phyloP scores from a whole-genome alignment of 2,888 invertebrate species.

The Gerosis bhagava region DNA sequence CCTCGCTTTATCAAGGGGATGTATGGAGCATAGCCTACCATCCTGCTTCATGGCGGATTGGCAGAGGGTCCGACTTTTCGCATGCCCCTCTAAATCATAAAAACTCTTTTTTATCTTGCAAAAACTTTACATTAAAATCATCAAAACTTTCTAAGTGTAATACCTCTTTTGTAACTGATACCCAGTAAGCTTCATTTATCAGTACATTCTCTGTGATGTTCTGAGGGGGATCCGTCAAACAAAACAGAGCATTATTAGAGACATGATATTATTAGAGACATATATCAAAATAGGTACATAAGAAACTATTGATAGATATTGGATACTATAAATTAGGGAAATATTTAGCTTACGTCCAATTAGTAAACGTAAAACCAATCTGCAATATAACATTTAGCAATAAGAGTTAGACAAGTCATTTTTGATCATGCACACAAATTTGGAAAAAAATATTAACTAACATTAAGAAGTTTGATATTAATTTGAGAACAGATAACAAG shows the following conservation, averaged over 20 bases:
- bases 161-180: conserved; percentile 96
- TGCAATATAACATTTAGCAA: conserved; percentile 39
- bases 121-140: conserved; percentile 81
- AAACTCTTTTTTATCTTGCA: conserved; percentile 80
- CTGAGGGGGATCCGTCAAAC: conserved; percentile 89
- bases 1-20: too few relatives aligned
- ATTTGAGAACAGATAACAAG: conserved; percentile 5
- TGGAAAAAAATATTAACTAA: conserved; percentile 9
- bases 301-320: too few relatives aligned
- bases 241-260: conserved; percentile 77
- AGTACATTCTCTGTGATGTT: conserved; percentile 98
- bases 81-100: conserved; percentile 82
- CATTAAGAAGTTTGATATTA: background rate
- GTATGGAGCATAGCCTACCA: too few relatives aligned
- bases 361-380: conserved; percentile 70
- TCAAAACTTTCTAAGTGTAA: conserved; percentile 83
- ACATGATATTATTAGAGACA: too few relatives aligned
- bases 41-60: too few relatives aligned
- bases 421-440: conserved; percentile 59
- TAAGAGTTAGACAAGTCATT: conserved; percentile 53
- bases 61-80: too few relatives aligned
- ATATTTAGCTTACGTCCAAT: conserved; percentile 70
- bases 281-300: too few relatives aligned
- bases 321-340: conserved; percentile 44
- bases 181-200: conserved; percentile 97